These are phyloP conservation scores for Epiblema foenella DNA, from an alignment of 2,888 invertebrate genomes.

Conservation along the genomic window DNA sequence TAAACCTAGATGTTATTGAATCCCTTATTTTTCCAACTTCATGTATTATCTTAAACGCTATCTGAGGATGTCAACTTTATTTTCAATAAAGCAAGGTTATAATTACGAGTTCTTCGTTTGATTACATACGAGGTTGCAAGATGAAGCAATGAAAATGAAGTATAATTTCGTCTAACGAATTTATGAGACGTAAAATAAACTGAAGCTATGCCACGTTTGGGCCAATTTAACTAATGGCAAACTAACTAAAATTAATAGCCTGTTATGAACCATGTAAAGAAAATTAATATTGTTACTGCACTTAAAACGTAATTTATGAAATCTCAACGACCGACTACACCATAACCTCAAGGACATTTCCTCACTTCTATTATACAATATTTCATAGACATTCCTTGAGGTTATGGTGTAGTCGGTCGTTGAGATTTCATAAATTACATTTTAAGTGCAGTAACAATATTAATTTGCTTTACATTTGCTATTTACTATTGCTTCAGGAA, in stretches of 20 bases:
- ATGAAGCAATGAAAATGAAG: not conserved
- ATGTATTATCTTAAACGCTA: too few species aligned
- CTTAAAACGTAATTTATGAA: not conserved
- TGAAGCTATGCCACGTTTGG: conserved; percentile 20
- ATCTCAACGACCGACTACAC: not conserved
- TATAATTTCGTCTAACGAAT: conserved; percentile 19
- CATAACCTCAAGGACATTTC: not conserved
- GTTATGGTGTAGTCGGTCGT: not conserved
- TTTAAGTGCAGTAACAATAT: not conserved
- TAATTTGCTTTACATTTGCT: not conserved
- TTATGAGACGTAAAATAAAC: conserved; percentile 25
- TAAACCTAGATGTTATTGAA: too few species aligned
- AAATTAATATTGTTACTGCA: not conserved
- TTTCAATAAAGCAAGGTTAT: not conserved
- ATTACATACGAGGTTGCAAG: not conserved
- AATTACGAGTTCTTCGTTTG: not conserved
- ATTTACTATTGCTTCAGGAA: too few species aligned
- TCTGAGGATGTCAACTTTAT: not conserved
- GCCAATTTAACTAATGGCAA: conserved; percentile 32
- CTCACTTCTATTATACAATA: too few species aligned
- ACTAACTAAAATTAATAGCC: conserved; percentile 37
- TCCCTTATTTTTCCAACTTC: too few species aligned
- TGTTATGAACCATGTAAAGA: conserved; percentile 9
- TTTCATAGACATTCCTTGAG: too few species aligned
- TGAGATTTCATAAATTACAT: not conserved